These are phyloP conservation scores for Enteromius unitaeniatus DNA, from an alignment of 2,797 vertebrate species.

Conservation along the genomic window DNA sequence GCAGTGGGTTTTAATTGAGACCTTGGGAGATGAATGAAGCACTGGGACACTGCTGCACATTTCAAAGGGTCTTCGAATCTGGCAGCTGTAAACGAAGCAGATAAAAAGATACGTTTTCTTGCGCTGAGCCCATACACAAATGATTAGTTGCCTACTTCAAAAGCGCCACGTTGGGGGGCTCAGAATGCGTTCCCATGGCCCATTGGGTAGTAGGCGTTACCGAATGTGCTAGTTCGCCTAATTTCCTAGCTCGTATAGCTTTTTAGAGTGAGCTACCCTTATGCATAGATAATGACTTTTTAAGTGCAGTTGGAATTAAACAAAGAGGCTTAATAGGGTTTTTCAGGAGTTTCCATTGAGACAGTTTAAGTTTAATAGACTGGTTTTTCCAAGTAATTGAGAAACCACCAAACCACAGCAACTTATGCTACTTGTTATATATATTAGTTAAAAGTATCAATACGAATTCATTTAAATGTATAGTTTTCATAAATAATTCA, in stretches of 20 bases:
- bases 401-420: slow-evolving; percentile 13
- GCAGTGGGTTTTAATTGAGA: slow-evolving; percentile 71
- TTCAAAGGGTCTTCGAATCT: slow-evolving; percentile 70
- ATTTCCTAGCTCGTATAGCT: slow-evolving; percentile 30
- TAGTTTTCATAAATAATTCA: background rate
- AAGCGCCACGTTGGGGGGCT: slow-evolving; percentile 50
- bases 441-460: background rate
- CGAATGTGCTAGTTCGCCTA: slow-evolving; percentile 42
- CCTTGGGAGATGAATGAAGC: slow-evolving; percentile 68
- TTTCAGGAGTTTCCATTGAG: slow-evolving; percentile 35
- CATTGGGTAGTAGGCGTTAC: slow-evolving; percentile 39
- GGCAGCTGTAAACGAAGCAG: slow-evolving; percentile 69
- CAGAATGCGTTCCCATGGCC: slow-evolving; percentile 29
- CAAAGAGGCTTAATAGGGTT: slow-evolving; percentile 27
- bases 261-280: slow-evolving; percentile 12
- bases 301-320: slow-evolving; percentile 43
- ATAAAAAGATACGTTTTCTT: slow-evolving; percentile 70
- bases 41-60: slow-evolving; percentile 60
- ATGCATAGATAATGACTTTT: slow-evolving; percentile 42
- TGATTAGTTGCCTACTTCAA: slow-evolving; percentile 65
- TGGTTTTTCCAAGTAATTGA: slow-evolving; percentile 19
- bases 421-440: background rate
- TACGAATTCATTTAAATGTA: background rate
- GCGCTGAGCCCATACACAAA: slow-evolving; percentile 56
- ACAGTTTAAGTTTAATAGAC: slow-evolving; percentile 42